Conservation (phyloP, 2,113 vertebrate species). For the Hippotragus niger region DNA sequence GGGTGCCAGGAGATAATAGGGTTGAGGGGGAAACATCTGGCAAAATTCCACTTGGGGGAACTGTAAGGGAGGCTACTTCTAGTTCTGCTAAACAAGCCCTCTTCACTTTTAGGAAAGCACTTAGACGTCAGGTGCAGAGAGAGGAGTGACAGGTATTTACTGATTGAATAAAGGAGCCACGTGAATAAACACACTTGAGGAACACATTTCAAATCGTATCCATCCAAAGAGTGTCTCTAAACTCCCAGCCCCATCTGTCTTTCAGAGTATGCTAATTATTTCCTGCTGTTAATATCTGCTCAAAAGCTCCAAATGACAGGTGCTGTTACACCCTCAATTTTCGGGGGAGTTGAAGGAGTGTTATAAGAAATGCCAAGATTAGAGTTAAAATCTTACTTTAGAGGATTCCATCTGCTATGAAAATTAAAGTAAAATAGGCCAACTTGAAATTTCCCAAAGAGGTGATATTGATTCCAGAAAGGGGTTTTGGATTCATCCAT, state of each 20-base stretch:
- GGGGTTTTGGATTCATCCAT: neutral
- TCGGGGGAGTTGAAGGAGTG: neutral
- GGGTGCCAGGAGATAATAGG: neutral
- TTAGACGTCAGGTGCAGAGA: neutral
- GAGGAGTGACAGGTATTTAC: neutral
- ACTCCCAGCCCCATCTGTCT: neutral
- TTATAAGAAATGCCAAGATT: neutral
- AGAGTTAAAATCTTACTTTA: slow-evolving; percentile 4
- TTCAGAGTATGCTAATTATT: slow-evolving; percentile 23
- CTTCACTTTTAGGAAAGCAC: neutral
- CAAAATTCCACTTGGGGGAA: neutral
- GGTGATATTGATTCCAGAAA: neutral
- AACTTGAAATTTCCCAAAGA: neutral
- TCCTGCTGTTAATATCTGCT: slow-evolving; percentile 42
- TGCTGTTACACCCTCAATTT: neutral
- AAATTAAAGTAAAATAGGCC: neutral
- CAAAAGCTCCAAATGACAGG: slow-evolving; percentile 5
- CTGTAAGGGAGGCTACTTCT: neutral
- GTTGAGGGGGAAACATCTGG: neutral
- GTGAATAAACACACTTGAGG: neutral
- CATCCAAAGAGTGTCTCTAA: neutral
- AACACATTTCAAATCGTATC: neutral
- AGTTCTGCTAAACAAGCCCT: neutral
- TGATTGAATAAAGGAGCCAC: neutral
- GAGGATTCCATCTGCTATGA: neutral